Conservation (phyloP, 2,888 invertebrate genomes). For the Onthophagus sagittarius region DNA sequence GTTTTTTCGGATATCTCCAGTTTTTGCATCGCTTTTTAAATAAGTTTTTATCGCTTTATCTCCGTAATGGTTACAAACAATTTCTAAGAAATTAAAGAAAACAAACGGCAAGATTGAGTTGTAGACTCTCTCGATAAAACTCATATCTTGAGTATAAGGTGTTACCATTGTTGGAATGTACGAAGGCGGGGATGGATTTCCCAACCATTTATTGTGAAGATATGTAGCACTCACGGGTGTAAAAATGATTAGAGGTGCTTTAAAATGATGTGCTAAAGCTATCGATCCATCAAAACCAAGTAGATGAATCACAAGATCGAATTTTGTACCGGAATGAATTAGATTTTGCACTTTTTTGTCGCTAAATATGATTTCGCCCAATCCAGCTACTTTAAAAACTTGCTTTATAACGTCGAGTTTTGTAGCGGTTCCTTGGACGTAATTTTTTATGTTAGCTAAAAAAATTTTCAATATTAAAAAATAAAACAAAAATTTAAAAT, state of each 20-base stretch:
- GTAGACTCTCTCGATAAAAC: conserved; percentile 52
- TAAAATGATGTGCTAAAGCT: background rate
- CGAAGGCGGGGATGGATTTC: conserved; percentile 49
- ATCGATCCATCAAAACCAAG: background rate
- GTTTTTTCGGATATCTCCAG: conserved; percentile 35
- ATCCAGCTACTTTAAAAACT: background rate
- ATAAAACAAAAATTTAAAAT: background rate
- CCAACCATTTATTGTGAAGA: conserved; percentile 36
- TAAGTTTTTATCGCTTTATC: conserved; percentile 33
- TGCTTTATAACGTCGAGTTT: background rate
- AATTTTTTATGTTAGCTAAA: background rate
- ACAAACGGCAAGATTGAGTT: conserved; percentile 45
- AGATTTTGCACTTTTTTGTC: background rate
- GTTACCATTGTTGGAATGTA: conserved; percentile 50
- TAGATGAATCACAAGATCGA: conserved; percentile 3
- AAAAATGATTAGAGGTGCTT: conserved; percentile 25
- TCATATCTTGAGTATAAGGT: conserved; percentile 47
- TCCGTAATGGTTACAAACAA: conserved; percentile 32
- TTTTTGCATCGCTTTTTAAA: conserved; percentile 34
- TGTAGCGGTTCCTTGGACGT: background rate
- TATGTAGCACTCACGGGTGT: background rate
- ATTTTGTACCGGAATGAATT: background rate
- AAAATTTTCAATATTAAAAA: background rate
- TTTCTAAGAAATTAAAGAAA: conserved; percentile 39
- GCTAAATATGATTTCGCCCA: background rate